Evolutionary conservation across 2,888 invertebrate species (phyloP), one percentile per base, ranked within the genome.

Genomic region (Melikaiella ostensackeni): DNA sequence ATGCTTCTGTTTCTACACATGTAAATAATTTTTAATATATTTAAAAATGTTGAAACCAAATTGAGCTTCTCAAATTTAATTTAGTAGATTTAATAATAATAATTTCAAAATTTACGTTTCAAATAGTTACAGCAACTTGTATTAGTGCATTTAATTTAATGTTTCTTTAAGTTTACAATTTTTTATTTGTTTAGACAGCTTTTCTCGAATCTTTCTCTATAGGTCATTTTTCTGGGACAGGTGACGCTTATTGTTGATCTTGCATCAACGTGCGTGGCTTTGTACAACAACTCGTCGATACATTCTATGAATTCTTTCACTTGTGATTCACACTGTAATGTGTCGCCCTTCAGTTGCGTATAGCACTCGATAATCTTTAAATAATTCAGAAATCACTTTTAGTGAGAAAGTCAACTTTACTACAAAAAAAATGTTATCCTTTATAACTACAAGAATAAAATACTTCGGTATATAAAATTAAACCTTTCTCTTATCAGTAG

Each of bases 341-440:
- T 81, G 16, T 85, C 46, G 9, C 81, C 82, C 27, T 80, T 81
- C 42, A 81, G 80, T 19, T 63, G 73, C 9, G 42, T 27, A 38
- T 84, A 83, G 73, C 89, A 89, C 1, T 79, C 70, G 27, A 77
- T 75, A 5, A 88, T 64, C 89, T 89, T 61, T 38, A 78, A 75
- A 57, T 64, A 8, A 42, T 27, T 21, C 13, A 75, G 61, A 70
- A 66, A 64, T 64, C 6, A 74, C 11, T 21, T 16, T 38, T 4
- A 42, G 5, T 16, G 16, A 42, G 16, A 42, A 42, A 38, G 13
- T 2, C 0, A 38, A 13, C 38, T 13, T 46, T 62, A 16, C 21
- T 16, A 50, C 38, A 19, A 38, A 38, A 38, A 33, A 33, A 33
- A 33, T 33, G 5, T 0, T 33, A 33, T 33, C 1, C 33, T 33